Percentiles rank a stretch among this genome's conserved stretches.
Conservation (phyloP, 2,888 invertebrate species). For the Hoplodrina blanda region DNA sequence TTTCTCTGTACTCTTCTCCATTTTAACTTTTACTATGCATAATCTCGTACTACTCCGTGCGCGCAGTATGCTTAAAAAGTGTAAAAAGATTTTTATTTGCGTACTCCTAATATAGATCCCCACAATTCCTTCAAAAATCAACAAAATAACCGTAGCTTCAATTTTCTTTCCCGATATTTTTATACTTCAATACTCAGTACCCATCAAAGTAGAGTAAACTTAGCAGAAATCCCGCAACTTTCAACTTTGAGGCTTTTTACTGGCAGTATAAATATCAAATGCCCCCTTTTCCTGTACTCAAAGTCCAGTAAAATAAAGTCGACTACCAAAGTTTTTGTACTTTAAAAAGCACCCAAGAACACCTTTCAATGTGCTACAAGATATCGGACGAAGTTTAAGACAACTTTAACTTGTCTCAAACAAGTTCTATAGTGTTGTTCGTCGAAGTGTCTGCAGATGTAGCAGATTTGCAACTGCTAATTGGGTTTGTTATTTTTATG, state of each 20-base stretch:
- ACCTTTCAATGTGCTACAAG: slow-evolving; percentile 67
- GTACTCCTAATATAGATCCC: too few relatives aligned
- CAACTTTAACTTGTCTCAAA: slow-evolving; percentile 72
- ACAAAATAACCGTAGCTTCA: not conserved
- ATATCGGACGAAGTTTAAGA: slow-evolving; percentile 70
- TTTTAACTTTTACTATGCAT: too few relatives aligned
- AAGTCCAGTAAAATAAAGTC: slow-evolving; percentile 61
- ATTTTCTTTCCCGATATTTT: slow-evolving; percentile 14
- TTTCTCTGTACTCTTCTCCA: not conserved
- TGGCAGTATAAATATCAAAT: slow-evolving; percentile 53
- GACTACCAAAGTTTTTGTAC: slow-evolving; percentile 54
- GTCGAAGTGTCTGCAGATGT: slow-evolving; percentile 2
- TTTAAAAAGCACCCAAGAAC: slow-evolving; percentile 61
- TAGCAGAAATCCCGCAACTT: slow-evolving; percentile 14
- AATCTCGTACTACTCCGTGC: too few relatives aligned
- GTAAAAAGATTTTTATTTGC: too few relatives aligned
- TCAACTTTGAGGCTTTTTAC: slow-evolving; percentile 31
- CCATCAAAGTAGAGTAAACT: slow-evolving; percentile 15
- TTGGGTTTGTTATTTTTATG: slow-evolving; percentile 1
- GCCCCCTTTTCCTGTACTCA: slow-evolving; percentile 22
- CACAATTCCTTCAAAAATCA: too few relatives aligned
- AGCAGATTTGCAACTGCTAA: not conserved
- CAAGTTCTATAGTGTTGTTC: slow-evolving; percentile 67
- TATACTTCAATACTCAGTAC: slow-evolving; percentile 18
- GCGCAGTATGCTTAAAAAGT: too few relatives aligned